Evolutionary conservation across 2,888 invertebrate species (phyloP).

Genomic region (Peribatodes rhomboidaria): DNA sequence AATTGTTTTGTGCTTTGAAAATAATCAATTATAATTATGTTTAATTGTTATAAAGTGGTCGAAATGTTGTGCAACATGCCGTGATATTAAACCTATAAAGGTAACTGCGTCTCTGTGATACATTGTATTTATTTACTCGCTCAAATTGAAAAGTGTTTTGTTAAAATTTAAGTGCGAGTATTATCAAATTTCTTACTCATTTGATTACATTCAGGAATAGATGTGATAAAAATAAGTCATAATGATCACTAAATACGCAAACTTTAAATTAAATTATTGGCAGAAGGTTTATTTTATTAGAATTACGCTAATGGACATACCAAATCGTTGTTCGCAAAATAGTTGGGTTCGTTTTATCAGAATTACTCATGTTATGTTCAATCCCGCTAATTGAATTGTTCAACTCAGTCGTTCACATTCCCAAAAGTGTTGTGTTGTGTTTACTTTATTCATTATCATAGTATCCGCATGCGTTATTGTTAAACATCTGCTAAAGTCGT

Average conservation of each 20-base stretch:
- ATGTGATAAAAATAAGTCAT: not conserved
- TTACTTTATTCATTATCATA: constrained; percentile 7
- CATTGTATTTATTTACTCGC: constrained; percentile 1
- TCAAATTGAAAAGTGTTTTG: constrained; percentile 1
- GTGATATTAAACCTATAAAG: constrained; percentile 30
- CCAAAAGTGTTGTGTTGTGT: constrained; percentile 8
- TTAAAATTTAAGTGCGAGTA: not conserved
- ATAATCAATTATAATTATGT: constrained; percentile 51
- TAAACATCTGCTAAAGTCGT: not conserved
- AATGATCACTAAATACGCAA: constrained; percentile 1
- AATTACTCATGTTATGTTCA: constrained; percentile 3
- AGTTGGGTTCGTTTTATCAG: not conserved
- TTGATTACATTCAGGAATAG: not conserved
- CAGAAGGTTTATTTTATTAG: not conserved
- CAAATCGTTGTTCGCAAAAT: no score
- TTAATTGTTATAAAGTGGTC: constrained; percentile 20
- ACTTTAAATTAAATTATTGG: not conserved
- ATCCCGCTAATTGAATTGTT: constrained; percentile 8
- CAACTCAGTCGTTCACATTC: not conserved
- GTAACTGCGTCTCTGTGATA: constrained; percentile 26
- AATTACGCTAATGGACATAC: not conserved
- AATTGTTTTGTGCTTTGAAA: constrained; percentile 48
- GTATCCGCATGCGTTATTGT: not conserved
- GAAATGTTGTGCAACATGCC: constrained; percentile 28
- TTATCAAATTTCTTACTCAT: not conserved